Conservation (phyloP, 2,113 vertebrate species). For the Grammomys dolichurus region DNA sequence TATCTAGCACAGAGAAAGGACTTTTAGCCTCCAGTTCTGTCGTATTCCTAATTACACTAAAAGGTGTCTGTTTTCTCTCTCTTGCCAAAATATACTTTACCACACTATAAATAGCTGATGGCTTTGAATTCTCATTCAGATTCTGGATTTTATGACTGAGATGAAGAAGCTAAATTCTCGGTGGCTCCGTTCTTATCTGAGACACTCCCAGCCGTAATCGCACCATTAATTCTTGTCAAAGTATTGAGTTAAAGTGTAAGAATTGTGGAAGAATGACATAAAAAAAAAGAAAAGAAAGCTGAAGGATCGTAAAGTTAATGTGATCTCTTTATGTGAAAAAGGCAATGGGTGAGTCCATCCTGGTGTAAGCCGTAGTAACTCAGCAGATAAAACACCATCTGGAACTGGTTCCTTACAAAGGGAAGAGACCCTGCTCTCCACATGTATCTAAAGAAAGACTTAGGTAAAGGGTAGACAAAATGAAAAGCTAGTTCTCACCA, state of each 20-base stretch:
- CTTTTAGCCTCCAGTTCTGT: neutral
- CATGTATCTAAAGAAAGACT: neutral
- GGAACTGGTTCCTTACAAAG: neutral
- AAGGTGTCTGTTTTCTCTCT: neutral
- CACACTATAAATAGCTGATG: slow-evolving; percentile 2
- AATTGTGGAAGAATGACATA: neutral
- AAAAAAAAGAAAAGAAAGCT: neutral
- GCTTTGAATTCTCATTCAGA: neutral
- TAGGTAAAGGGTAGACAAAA: neutral
- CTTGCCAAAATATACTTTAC: neutral
- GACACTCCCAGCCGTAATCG: neutral
- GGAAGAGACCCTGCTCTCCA: neutral
- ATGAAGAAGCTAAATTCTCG: neutral
- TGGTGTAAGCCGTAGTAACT: neutral
- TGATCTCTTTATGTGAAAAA: neutral
- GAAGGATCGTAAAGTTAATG: neutral
- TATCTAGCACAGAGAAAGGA: neutral
- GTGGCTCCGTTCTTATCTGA: neutral
- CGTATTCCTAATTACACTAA: neutral
- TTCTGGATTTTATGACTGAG: neutral
- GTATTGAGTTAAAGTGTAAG: neutral
- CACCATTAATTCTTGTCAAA: neutral
- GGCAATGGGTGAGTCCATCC: neutral
- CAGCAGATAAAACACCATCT: neutral
- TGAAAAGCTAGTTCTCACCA: neutral